Percentiles rank a stretch among this genome's conserved stretches.
phyloP scores from a whole-genome alignment of 2,888 invertebrate genomes.

The Drosophila phalerata region DNA sequence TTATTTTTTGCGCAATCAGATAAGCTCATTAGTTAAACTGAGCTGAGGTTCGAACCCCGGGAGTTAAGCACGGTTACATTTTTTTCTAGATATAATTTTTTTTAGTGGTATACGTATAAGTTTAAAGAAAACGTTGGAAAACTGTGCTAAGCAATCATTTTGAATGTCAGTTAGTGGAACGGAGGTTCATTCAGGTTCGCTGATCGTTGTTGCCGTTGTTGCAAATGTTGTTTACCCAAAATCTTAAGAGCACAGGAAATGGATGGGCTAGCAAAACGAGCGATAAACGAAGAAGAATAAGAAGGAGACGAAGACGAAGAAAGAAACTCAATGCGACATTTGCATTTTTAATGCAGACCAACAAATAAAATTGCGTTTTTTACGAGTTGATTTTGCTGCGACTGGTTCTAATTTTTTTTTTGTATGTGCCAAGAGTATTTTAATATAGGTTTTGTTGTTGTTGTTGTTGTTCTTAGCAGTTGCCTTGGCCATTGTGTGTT shows the following conservation, averaged over 20 bases:
- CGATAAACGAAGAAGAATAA: slow-evolving; percentile 17
- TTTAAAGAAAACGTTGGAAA: neutral
- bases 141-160: slow-evolving; percentile 23
- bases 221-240: slow-evolving; percentile 78
- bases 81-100: neutral
- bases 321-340: slow-evolving; percentile 79
- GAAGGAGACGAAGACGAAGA: slow-evolving; percentile 18
- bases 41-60: slow-evolving; percentile 4
- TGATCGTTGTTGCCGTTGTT: slow-evolving; percentile 30
- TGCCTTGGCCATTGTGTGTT: slow-evolving; percentile 65
- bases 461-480: slow-evolving; percentile 30
- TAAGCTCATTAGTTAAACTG: slow-evolving; percentile 12
- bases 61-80: slow-evolving; percentile 10
- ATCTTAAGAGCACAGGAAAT: slow-evolving; percentile 72
- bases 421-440: slow-evolving; percentile 21
- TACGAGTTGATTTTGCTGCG: slow-evolving; percentile 64
- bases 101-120: neutral
- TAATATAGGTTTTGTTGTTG: slow-evolving; percentile 46
- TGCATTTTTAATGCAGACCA: slow-evolving; percentile 84
- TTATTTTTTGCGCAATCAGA: slow-evolving; percentile 3
- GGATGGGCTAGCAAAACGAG: slow-evolving; percentile 35
- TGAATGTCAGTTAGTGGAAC: slow-evolving; percentile 26
- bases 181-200: slow-evolving; percentile 44
- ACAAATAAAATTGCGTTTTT: slow-evolving; percentile 67
- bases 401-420: slow-evolving; percentile 67